Evolutionary conservation across 23 tunicate species (phyloP).

Genomic region (Ascidia mentula): DNA sequence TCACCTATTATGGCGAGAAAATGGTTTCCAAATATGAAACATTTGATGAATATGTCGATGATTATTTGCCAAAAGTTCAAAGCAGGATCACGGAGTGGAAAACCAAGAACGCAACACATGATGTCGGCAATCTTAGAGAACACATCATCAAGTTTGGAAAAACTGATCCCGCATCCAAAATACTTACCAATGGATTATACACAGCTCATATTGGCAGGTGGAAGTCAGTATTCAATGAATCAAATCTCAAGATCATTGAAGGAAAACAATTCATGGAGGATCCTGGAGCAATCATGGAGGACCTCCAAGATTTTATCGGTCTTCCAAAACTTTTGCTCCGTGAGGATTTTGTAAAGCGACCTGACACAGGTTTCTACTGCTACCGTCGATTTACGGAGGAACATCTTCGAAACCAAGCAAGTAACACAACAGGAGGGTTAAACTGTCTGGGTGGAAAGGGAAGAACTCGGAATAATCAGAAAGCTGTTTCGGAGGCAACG

Average conservation of each 20-base stretch:
- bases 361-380: neutral
- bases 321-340: constrained; percentile 14
- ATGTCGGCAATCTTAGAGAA: neutral
- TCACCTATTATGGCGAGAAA: neutral
- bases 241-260: neutral
- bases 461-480: neutral
- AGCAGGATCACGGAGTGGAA: neutral
- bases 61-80: constrained; percentile 20
- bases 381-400: neutral
- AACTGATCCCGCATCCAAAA: neutral
- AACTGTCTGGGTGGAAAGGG: neutral
- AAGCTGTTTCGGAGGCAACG: neutral
- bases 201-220: constrained; percentile 11
- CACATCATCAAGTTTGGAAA: neutral
- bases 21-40: constrained; percentile 21
- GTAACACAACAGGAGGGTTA: neutral
- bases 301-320: constrained; percentile 17
- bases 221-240: neutral
- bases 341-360: constrained; percentile 9
- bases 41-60: constrained; percentile 28
- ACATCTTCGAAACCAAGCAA: neutral
- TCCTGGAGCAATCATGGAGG: constrained; percentile 23
- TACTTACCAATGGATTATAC: constrained; percentile 20
- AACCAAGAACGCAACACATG: neutral
- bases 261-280: constrained; percentile 9